These are phyloP conservation scores for Temnopleurus reevesii DNA, from an alignment of 53 echinoderm and acorn worm genomes.

Conservation along the genomic window DNA sequence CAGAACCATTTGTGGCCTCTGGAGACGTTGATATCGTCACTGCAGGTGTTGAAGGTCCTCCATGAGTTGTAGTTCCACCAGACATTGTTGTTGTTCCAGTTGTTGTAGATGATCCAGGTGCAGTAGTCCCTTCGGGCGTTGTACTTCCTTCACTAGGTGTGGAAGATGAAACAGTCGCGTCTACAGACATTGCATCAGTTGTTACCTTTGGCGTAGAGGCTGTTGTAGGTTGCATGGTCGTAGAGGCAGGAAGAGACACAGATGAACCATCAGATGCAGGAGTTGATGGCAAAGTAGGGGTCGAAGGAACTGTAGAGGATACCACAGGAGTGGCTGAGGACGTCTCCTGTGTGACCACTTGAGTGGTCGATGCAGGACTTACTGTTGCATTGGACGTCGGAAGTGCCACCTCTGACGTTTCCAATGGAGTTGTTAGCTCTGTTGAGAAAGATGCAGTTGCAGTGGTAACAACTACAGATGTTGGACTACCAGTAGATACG, in stretches of 20 bases:
- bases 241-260: background rate
- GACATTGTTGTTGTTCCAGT: background rate
- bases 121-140: background rate
- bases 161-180: background rate
- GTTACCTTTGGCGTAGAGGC: background rate
- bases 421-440: background rate
- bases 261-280: background rate
- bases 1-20: background rate
- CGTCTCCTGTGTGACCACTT: background rate
- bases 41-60: background rate
- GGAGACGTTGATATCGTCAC: background rate
- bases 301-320: background rate
- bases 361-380: background rate
- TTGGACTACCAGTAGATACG: background rate
- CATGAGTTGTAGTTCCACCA: background rate
- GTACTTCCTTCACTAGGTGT: background rate
- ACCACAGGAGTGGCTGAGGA: background rate
- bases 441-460: background rate
- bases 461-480: conserved; percentile 22
- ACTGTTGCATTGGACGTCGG: background rate
- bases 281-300: background rate
- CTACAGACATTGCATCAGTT: background rate
- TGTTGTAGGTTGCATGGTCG: background rate
- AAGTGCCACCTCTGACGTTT: background rate
- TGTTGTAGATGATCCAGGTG: background rate